Base-by-base conservation (phyloP, 2,113 vertebrate species). In the Phaethon lepturus region DNA sequence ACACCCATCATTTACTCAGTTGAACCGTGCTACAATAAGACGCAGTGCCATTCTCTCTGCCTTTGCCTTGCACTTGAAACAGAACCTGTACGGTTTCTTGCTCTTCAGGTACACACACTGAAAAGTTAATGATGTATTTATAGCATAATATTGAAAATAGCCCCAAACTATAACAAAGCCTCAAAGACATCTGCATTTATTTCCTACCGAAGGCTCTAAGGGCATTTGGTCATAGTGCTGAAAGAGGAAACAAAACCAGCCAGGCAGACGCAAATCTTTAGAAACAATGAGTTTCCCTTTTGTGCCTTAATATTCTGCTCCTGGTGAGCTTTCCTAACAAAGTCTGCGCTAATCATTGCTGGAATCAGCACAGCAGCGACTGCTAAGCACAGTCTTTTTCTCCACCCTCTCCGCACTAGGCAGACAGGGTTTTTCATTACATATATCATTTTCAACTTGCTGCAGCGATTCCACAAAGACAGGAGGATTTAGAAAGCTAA, bases 401-500 rank as follows among this genome's bases (percentile, higher is more conserved):
- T 56, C 86, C 84, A 42, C 79, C 91, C 92, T 94, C 85, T 84
- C 92, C 94, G 92, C 88, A 90, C 76, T 92, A 98, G 87, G 93
- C 94, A 82, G 95, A 91, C 94, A 95, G 88, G 58, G 73, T 55
- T 92, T 95, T 96, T 95, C 93, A 95, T 94, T 95, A 88, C 93
- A 95, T 96, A 90, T 58, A 96, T 97, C 97, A 95, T 85, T 90
- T 96, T 89, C 91, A 83, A 88, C 94, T 93, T 95, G 91, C 96
- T 94, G 77, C 86, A 88, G 94, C 83, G 95, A 98, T 72, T 95
- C 95, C 91, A 95, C 83, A 84, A 95, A 97, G 91, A 97, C 91
- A 95, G 90, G 89, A 95, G 92, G 95, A 96, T 97, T 96, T 95
- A 96, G 95, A 96, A 97, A 98, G 95, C 95, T 97, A 98, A 97